phyloP scores from a whole-genome alignment of 2,113 vertebrate genomes.

The Cynocephalus volans region DNA sequence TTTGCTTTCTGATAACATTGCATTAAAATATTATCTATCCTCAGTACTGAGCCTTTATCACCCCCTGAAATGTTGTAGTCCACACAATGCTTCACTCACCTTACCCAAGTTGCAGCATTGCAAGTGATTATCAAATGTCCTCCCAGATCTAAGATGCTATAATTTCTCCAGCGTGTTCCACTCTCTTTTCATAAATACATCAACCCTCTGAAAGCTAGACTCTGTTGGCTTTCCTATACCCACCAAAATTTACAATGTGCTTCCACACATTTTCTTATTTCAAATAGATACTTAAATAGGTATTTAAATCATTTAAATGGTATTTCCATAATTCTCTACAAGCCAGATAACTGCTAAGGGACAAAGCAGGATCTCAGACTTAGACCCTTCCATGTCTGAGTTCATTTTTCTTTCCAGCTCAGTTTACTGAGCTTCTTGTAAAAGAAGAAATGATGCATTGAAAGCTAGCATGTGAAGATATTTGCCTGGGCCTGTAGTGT shows the following conservation, averaged over 20 bases:
- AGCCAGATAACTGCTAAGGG: background rate
- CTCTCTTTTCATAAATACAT: background rate
- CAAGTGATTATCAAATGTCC: rapidly evolving
- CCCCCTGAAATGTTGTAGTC: background rate
- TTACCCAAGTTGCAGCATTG: background rate
- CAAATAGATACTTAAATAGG: background rate
- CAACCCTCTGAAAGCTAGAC: background rate
- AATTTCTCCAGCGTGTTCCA: rapidly evolving
- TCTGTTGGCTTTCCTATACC: background rate
- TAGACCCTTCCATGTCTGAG: background rate
- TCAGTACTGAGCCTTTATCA: background rate
- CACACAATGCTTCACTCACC: rapidly evolving
- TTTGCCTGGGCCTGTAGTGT: no score
- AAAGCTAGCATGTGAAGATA: background rate
- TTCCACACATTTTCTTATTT: background rate
- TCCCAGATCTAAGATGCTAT: rapidly evolving
- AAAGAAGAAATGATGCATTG: background rate
- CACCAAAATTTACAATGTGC: background rate
- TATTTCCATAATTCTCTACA: background rate
- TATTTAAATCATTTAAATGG: background rate
- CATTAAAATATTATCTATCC: background rate
- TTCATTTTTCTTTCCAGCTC: background rate
- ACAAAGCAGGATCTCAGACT: background rate
- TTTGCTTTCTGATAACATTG: background rate
- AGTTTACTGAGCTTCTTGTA: background rate